These are phyloP conservation scores for Neodon shergylaensis DNA, from an alignment of 2,113 vertebrate species.

Conservation along the genomic window DNA sequence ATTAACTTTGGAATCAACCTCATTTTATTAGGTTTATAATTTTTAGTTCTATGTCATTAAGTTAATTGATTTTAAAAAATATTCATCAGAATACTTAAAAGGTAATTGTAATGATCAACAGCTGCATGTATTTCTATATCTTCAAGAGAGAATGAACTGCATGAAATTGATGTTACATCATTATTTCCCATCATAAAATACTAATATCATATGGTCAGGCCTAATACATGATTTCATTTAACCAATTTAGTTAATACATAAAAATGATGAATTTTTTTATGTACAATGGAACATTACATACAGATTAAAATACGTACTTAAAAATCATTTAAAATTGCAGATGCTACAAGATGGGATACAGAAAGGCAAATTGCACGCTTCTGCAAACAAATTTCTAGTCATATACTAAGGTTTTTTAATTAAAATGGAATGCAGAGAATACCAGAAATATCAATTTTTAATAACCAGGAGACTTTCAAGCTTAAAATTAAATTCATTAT, in stretches of 20 bases:
- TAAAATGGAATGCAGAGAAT: background rate
- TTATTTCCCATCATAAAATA: background rate
- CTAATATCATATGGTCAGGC: background rate
- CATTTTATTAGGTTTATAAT: background rate
- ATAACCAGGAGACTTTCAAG: background rate
- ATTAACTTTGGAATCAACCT: background rate
- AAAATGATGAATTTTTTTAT: background rate
- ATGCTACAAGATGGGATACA: background rate
- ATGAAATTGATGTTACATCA: background rate
- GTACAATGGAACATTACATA: background rate
- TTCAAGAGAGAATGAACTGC: background rate
- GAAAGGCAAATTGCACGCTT: background rate
- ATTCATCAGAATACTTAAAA: background rate
- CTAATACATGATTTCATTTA: background rate
- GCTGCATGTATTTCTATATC: background rate
- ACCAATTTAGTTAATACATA: background rate
- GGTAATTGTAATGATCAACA: background rate
- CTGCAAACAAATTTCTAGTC: constrained; percentile 14
- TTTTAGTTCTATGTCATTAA: background rate
- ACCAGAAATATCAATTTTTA: background rate
- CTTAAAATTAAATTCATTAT: constrained; percentile 23
- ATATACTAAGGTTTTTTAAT: background rate
- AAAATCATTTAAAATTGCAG: background rate
- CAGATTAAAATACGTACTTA: background rate
- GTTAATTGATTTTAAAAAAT: background rate